Base-by-base conservation (phyloP, 1,140 invertebrate species). In the Aphis craccivora region DNA sequence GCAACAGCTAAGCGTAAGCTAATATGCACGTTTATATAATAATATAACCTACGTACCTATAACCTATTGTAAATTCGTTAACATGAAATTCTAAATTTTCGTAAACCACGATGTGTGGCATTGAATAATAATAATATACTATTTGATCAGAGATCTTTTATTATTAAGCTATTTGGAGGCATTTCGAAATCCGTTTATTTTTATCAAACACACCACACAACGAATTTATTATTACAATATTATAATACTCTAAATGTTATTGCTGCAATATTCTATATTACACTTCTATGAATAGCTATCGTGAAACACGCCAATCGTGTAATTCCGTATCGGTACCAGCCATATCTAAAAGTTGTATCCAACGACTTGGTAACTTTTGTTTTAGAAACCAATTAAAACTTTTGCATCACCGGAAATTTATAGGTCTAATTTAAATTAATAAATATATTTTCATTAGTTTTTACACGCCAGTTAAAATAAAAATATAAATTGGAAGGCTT, bases 361-460 rank as follows among this genome's bases (percentile, higher is more conserved):
- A n/a, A 76, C 60, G 60, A 76, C 60, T 76, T 76, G n/a, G n/a
- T 76, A 76, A 76, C 60, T 76, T 76, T 76, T 35, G 60, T 76
- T 76, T 76, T 76, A 76, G 60, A 76, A 76, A 76, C 60, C 60
- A 76, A 76, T 76, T 76, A 76, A 76, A 76, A 76, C 60, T 76
- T 67, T 76, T n/a, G 60, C 60, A 76, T 76, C 60, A 35, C 60
- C 14, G 14, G 60, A n/a, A 76, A 76, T 76, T 1, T 76, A 76
- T 76, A 76, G 30, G 5, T 76, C n/a, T 76, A 67, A 67, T 30
- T n/a, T 76, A n/a, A 23, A 76, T 76, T 76, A 18, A 76, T 76
- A 76, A 76, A 76, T 76, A 76, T n/a, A n/a, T n/a, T n/a, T 76
- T 76, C 60, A n/a, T 76, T 76, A 76, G 30, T 76, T 76, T 76